Conservation (phyloP, 2,113 vertebrate genomes). For the Pelecanus crispus region DNA sequence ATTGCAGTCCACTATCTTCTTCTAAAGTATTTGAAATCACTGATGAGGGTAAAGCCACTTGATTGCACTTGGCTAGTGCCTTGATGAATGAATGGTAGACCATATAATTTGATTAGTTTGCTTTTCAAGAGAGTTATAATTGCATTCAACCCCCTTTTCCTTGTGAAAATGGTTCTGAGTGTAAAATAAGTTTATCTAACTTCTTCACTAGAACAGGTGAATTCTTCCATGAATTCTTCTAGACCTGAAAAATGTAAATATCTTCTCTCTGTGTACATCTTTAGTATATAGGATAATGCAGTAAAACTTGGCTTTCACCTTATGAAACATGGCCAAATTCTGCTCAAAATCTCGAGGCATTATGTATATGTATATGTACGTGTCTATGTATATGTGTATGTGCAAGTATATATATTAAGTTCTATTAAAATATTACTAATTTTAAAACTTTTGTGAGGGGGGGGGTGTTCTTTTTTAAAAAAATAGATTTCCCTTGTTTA, state of each 20-base stretch:
- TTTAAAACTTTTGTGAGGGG: not conserved
- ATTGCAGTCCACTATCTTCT: not conserved
- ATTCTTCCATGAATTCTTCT: not conserved
- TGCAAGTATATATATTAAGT: not conserved
- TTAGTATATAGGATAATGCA: not conserved
- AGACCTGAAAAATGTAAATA: not conserved
- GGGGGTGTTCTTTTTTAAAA: fast-evolving
- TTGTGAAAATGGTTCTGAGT: not conserved
- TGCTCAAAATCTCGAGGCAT: not conserved
- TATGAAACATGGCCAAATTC: not conserved
- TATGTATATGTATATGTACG: fast-evolving
- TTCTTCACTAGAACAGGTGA: not conserved
- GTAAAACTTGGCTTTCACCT: not conserved
- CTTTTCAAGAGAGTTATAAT: not conserved
- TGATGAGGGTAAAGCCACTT: not conserved
- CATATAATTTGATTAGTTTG: not conserved
- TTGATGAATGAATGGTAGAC: not conserved
- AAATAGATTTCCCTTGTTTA: not conserved
- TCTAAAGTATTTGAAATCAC: not conserved
- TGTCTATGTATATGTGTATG: not conserved
- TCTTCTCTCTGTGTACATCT: not conserved
- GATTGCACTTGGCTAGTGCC: not conserved
- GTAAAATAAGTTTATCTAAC: not conserved
- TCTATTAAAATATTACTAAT: not conserved
- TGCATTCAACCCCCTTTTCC: not conserved